Conservation (phyloP, 2,888 invertebrate species). For the Lampropteryx suffumata region DNA sequence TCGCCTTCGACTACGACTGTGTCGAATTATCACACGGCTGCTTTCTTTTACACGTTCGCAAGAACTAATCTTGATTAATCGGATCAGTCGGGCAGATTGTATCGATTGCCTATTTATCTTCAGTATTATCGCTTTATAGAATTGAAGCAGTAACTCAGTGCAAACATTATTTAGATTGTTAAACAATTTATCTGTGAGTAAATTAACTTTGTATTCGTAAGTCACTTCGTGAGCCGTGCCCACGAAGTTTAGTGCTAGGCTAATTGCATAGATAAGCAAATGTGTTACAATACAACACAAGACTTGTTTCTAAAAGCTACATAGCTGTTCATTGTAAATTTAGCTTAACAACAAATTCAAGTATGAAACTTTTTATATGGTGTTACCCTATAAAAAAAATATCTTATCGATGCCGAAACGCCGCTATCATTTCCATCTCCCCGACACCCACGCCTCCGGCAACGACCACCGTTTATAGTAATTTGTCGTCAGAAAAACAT, state of each 20-base stretch:
- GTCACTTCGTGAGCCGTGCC: conserved; percentile 31
- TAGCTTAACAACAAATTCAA: too few relatives aligned
- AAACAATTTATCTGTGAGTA: conserved; percentile 27
- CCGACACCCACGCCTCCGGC: conserved; percentile 58
- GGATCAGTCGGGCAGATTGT: conserved; percentile 26
- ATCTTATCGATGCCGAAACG: conserved; percentile 58
- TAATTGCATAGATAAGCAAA: conserved; percentile 33
- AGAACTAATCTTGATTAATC: conserved; percentile 39
- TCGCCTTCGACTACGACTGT: conserved; percentile 44
- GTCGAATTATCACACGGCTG: conserved; percentile 45
- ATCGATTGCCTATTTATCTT: conserved; percentile 31
- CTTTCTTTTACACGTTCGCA: conserved; percentile 33
- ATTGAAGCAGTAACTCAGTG: conserved; percentile 28
- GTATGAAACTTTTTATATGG: conserved; percentile 42
- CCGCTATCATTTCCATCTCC: conserved; percentile 60
- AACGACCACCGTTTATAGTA: conserved; percentile 60
- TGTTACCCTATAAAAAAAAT: conserved; percentile 54
- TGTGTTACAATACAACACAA: conserved; percentile 32
- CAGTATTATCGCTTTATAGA: conserved; percentile 30
- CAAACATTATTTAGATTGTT: conserved; percentile 27
- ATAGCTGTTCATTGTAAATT: conserved; percentile 8
- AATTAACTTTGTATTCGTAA: conserved; percentile 30
- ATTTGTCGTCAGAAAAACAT: conserved; percentile 57
- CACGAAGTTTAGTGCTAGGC: conserved; percentile 29
- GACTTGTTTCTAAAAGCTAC: conserved; percentile 20